phyloP scores from a whole-genome alignment of 2,797 vertebrate species.

The Molossus molossus region DNA sequence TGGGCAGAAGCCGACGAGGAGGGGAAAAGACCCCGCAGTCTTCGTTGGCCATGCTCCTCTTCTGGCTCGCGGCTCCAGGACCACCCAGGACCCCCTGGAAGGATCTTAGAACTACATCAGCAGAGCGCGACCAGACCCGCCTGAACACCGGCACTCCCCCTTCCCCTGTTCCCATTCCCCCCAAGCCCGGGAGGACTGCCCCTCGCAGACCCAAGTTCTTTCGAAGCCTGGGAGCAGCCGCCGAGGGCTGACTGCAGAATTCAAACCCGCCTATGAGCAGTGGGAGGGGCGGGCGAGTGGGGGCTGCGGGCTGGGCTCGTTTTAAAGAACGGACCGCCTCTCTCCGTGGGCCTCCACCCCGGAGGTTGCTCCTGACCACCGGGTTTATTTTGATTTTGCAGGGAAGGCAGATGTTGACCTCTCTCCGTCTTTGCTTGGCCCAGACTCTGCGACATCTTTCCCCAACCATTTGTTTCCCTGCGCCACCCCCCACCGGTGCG shows the following conservation, averaged over 20 bases:
- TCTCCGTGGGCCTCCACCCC: constrained; percentile 12
- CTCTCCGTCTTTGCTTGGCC: not conserved
- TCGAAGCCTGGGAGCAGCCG: not conserved
- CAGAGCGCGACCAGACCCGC: not conserved
- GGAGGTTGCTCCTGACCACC: constrained; percentile 26
- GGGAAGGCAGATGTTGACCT: constrained; percentile 69
- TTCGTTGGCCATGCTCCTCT: constrained; percentile 1
- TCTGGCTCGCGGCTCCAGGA: constrained; percentile 21
- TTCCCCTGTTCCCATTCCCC: not conserved
- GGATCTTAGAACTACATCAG: constrained; percentile 44
- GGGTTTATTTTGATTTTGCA: constrained; percentile 80
- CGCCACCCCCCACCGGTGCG: constrained; percentile 62
- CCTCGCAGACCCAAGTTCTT: not conserved
- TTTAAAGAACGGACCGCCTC: not conserved
- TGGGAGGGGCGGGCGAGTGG: not conserved
- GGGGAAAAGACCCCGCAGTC: constrained; percentile 34
- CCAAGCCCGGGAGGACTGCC: not conserved
- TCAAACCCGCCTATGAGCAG: constrained; percentile 64
- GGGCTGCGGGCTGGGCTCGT: not conserved
- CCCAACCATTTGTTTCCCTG: constrained; percentile 80
- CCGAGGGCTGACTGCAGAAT: not conserved
- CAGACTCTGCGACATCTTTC: not conserved
- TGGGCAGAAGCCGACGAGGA: constrained; percentile 61
- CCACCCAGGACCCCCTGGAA: constrained; percentile 80
- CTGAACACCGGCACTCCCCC: not conserved